Evolutionary conservation across 1,140 invertebrate species (phyloP).

Genomic region (Heliothis virescens): DNA sequence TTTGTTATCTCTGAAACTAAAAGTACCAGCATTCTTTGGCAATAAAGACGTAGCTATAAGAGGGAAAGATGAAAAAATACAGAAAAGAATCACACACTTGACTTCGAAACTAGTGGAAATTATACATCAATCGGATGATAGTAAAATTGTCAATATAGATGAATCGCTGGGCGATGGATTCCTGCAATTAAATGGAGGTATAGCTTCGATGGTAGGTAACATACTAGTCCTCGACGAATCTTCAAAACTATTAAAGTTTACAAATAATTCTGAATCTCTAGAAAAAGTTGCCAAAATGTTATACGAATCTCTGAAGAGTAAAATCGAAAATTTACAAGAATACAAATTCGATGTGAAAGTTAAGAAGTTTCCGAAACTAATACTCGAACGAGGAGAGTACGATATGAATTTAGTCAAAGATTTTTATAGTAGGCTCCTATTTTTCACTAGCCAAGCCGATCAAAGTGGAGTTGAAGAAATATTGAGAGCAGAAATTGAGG

Average conservation of each 20-base stretch:
- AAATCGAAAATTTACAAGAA: constrained; percentile 27
- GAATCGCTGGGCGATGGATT: constrained; percentile 22
- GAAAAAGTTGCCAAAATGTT: constrained; percentile 4
- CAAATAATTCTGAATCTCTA: constrained; percentile 7
- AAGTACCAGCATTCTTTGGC: constrained; percentile 23
- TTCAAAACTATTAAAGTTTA: constrained; percentile 33
- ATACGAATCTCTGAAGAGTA: neutral
- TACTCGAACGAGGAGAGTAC: constrained; percentile 7
- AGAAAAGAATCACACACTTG: constrained; percentile 28
- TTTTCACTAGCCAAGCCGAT: constrained; percentile 40
- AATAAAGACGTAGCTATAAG: constrained; percentile 35
- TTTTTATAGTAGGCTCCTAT: constrained; percentile 32
- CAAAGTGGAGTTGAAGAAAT: constrained; percentile 18
- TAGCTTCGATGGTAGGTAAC: constrained; percentile 37
- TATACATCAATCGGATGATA: neutral
- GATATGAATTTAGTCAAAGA: constrained; percentile 18
- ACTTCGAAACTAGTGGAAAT: constrained; percentile 14
- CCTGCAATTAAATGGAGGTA: constrained; percentile 34
- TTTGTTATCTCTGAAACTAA: neutral
- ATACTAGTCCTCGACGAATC: constrained; percentile 29
- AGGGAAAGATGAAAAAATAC: constrained; percentile 34
- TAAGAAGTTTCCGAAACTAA: constrained; percentile 37
- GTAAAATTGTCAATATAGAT: constrained; percentile 18
- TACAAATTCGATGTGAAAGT: constrained; percentile 29
- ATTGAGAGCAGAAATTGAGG: constrained; percentile 23